These are phyloP conservation scores for Hypomecis punctinalis DNA, from an alignment of 2,888 invertebrate genomes.

Conservation along the genomic window DNA sequence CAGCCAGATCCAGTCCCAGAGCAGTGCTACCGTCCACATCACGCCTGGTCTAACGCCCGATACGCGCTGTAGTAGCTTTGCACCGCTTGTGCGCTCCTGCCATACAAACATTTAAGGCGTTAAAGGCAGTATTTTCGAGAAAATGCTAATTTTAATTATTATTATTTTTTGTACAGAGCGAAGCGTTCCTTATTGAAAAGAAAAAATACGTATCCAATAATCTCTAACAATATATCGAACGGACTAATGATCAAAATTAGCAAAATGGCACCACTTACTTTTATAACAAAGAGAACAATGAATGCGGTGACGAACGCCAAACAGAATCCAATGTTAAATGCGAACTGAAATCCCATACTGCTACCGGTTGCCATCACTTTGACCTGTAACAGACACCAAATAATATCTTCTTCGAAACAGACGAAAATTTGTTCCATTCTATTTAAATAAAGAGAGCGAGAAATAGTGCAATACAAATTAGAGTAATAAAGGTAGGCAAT, in stretches of 20 bases:
- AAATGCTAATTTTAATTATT: too few species aligned
- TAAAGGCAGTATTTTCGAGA: too few species aligned
- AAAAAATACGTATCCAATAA: too few species aligned
- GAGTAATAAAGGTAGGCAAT: too few species aligned
- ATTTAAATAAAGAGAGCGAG: too few species aligned
- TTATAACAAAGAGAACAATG: constrained; percentile 85
- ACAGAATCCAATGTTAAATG: constrained; percentile 91
- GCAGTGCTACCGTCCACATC: constrained; percentile 88
- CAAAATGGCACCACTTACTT: constrained; percentile 56
- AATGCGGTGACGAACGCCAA: constrained; percentile 90
- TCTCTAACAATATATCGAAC: too few species aligned
- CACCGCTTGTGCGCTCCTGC: constrained; percentile 88
- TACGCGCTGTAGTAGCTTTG: constrained; percentile 89
- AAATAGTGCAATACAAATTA: too few species aligned
- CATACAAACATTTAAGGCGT: constrained; percentile 52
- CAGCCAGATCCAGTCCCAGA: constrained; percentile 89
- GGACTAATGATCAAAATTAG: background rate
- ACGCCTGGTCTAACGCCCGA: constrained; percentile 88
- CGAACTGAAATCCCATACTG: constrained; percentile 85
- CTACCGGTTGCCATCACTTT: constrained; percentile 77
- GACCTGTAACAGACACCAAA: constrained; percentile 58
- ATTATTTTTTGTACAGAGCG: too few species aligned
- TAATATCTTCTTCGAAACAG: background rate
- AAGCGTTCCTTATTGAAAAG: too few species aligned
- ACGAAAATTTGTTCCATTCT: too few species aligned